Evolutionary conservation across 92 coral and sea anemone genomes (phyloP).

Genomic region (Isaurus tuberculatus): DNA sequence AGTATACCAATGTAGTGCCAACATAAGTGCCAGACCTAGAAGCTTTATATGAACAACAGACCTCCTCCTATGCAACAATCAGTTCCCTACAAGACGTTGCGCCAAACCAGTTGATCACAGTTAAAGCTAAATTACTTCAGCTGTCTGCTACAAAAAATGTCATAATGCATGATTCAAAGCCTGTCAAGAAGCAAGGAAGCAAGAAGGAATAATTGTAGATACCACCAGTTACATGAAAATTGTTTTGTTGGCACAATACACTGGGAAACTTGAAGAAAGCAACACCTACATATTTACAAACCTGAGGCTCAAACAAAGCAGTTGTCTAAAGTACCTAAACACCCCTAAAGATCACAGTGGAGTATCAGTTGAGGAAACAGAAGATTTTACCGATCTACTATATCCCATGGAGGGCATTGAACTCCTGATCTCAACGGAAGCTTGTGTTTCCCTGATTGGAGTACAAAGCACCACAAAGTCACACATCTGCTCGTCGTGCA

Average conservation of each 20-base stretch:
- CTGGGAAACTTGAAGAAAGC: slow-evolving; percentile 21
- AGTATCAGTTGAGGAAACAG: slow-evolving; percentile 25
- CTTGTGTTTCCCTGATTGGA: slow-evolving; percentile 10
- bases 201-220: slow-evolving; percentile 26
- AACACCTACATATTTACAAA: slow-evolving; percentile 42
- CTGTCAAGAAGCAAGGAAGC: slow-evolving; percentile 49
- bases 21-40: neutral
- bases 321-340: slow-evolving; percentile 18
- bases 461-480: slow-evolving; percentile 33
- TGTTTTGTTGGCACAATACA: slow-evolving; percentile 30
- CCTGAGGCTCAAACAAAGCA: slow-evolving; percentile 20
- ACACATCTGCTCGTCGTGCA: slow-evolving; percentile 17
- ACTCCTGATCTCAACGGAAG: slow-evolving; percentile 25
- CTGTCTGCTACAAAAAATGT: slow-evolving; percentile 37
- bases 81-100: slow-evolving; percentile 38
- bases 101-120: slow-evolving; percentile 33
- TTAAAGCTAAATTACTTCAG: slow-evolving; percentile 33
- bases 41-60: slow-evolving; percentile 8
- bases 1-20: slow-evolving; percentile 5
- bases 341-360: slow-evolving; percentile 36
- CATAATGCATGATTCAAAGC: slow-evolving; percentile 30
- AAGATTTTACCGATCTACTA: slow-evolving; percentile 32
- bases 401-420: slow-evolving; percentile 24
- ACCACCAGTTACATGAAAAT: slow-evolving; percentile 37
- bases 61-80: slow-evolving; percentile 9